These are phyloP conservation scores for Plotosus lineatus DNA, from an alignment of 2,113 vertebrate genomes.

Conservation along the genomic window DNA sequence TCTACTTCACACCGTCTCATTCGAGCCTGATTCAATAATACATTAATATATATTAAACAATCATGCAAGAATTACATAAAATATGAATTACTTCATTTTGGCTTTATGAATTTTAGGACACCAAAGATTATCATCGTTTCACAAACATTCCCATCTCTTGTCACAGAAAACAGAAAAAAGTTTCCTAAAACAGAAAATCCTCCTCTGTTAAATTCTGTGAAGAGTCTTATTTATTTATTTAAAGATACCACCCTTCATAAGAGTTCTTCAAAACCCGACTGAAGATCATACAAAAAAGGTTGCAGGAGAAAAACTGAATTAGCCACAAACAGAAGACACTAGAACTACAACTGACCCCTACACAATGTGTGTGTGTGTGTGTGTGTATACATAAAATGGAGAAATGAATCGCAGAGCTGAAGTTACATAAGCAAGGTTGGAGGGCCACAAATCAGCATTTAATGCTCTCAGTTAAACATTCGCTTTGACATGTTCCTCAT, in stretches of 20 bases:
- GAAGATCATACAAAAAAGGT: background rate
- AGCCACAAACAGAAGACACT: background rate
- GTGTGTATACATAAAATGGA: background rate
- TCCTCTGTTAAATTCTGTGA: too few species aligned
- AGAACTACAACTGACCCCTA: background rate
- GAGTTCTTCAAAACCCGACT: background rate
- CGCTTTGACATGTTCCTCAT: background rate
- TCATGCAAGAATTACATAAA: too few species aligned
- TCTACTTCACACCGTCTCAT: too few species aligned
- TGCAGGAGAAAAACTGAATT: background rate
- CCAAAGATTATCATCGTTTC: too few species aligned
- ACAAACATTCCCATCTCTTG: too few species aligned
- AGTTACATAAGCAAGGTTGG: slow-evolving; percentile 14
- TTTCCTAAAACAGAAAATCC: too few species aligned
- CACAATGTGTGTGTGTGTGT: background rate
- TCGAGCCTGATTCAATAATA: too few species aligned
- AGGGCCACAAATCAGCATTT: background rate
- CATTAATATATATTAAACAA: too few species aligned
- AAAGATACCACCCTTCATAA: background rate
- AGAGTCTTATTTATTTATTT: too few species aligned
- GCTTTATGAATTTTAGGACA: too few species aligned
- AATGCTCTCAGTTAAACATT: slow-evolving; percentile 26
- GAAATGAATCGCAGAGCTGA: slow-evolving; percentile 28
- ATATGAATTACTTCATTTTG: too few species aligned
- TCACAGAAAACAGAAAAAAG: too few species aligned